Percentiles rank a stretch among this genome's conserved stretches.
These are phyloP conservation scores for Sebastes minor DNA, from an alignment of 2,797 vertebrate genomes.

Conservation along the genomic window DNA sequence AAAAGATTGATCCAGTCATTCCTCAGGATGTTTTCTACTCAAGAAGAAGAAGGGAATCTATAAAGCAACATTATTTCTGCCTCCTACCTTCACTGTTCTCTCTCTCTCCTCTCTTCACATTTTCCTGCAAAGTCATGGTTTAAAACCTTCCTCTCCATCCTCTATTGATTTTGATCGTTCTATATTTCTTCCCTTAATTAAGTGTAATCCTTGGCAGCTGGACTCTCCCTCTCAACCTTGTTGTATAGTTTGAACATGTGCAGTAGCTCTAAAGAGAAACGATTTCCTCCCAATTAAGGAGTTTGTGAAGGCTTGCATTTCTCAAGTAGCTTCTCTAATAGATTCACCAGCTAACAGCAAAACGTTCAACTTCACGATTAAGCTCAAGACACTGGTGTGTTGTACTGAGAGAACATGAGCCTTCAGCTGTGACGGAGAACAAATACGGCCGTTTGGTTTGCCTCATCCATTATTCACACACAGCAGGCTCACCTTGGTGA, in stretches of 20 bases:
- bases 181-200: not conserved
- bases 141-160: not conserved
- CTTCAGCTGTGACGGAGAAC: conserved; percentile 10
- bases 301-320: not conserved
- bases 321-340: not conserved
- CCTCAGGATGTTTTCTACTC: not conserved
- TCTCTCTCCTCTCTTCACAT: not conserved
- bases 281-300: not conserved
- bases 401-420: not conserved
- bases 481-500: not conserved
- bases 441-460: not conserved
- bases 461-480: conserved; percentile 67
- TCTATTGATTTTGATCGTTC: not conserved
- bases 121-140: not conserved
- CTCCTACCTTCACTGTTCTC: not conserved
- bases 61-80: not conserved
- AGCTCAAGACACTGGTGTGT: not conserved
- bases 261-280: not conserved
- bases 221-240: not conserved
- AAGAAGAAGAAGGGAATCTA: not conserved
- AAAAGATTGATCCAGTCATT: not conserved
- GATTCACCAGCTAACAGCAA: not conserved
- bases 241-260: not conserved
- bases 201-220: not conserved
- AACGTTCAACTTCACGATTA: not conserved